Conservation (phyloP, 2,113 vertebrate genomes). For the Gobio gobio region DNA sequence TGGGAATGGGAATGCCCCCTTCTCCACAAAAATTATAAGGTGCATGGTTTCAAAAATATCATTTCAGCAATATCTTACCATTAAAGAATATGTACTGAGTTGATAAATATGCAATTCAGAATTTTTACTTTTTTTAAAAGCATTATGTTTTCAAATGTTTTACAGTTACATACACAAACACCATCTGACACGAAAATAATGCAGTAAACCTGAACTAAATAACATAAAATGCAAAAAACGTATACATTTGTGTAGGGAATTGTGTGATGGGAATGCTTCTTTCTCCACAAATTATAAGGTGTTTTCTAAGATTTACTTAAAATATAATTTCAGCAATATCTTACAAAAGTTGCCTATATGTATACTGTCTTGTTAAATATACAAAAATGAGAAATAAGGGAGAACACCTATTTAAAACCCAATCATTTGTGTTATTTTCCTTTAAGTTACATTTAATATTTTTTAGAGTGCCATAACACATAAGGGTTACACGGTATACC, state of each 20-base stretch:
- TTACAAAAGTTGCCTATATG: not conserved
- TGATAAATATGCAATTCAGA: not conserved
- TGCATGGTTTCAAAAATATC: not conserved
- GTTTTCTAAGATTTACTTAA: not conserved
- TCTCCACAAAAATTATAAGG: not conserved
- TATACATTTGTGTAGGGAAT: not conserved
- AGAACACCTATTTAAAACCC: too few species aligned
- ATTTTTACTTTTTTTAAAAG: too few species aligned
- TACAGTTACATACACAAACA: not conserved
- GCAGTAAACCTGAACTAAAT: not conserved
- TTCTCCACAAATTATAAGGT: not conserved
- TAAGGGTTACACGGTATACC: too few species aligned
- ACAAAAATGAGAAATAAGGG: too few species aligned
- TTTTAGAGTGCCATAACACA: too few species aligned
- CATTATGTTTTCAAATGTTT: too few species aligned
- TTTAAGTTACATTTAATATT: too few species aligned
- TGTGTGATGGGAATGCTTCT: not conserved
- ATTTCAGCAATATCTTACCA: not conserved
- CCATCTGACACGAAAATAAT: not conserved
- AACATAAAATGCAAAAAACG: not conserved
- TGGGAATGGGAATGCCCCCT: not conserved
- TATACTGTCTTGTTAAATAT: not conserved
- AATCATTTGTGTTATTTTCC: too few species aligned
- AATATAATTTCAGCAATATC: not conserved
- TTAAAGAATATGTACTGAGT: not conserved